A percentile compares a stretch with the other conserved stretches of the same genome.
Evolutionary conservation across 2,113 vertebrate species (phyloP).

Genomic region (Mohoua ochrocephala): DNA sequence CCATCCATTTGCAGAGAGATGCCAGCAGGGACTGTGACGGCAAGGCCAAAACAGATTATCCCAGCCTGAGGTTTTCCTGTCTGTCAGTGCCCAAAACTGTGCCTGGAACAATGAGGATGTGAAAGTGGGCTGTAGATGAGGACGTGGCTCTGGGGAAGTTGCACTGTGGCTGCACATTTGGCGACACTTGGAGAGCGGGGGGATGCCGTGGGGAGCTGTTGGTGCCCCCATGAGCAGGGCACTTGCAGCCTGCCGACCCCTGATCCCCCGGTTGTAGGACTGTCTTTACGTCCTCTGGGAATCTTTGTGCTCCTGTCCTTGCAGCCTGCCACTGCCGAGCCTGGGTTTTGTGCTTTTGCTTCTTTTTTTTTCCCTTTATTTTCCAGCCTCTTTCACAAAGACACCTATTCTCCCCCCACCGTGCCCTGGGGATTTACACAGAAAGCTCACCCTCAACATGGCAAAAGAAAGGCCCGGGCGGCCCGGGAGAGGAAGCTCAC

Average conservation of each 20-base stretch:
- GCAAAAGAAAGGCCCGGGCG: conserved; percentile 18
- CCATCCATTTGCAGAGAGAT: neutral
- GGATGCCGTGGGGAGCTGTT: neutral
- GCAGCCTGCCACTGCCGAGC: neutral
- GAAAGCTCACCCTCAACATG: conserved; percentile 9
- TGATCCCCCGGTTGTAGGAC: neutral
- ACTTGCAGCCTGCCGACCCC: neutral
- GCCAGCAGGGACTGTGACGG: neutral
- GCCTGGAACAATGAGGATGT: neutral
- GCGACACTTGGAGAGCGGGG: fast-evolving
- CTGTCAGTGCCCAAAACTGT: neutral
- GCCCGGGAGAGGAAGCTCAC: conserved; percentile 28
- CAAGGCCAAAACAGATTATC: neutral
- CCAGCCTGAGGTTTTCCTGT: fast-evolving
- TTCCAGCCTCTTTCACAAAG: conserved; percentile 42
- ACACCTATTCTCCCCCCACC: conserved; percentile 8
- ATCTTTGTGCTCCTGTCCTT: neutral
- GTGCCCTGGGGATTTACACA: neutral
- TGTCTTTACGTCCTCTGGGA: neutral
- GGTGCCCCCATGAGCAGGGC: neutral
- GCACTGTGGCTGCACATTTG: neutral
- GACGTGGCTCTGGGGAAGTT: neutral
- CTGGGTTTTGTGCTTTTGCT: neutral
- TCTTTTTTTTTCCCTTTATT: neutral
- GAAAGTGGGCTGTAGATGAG: neutral